Evolutionary conservation across 2,113 vertebrate genomes (phyloP).

Genomic region (Muntiacus reevesi): DNA sequence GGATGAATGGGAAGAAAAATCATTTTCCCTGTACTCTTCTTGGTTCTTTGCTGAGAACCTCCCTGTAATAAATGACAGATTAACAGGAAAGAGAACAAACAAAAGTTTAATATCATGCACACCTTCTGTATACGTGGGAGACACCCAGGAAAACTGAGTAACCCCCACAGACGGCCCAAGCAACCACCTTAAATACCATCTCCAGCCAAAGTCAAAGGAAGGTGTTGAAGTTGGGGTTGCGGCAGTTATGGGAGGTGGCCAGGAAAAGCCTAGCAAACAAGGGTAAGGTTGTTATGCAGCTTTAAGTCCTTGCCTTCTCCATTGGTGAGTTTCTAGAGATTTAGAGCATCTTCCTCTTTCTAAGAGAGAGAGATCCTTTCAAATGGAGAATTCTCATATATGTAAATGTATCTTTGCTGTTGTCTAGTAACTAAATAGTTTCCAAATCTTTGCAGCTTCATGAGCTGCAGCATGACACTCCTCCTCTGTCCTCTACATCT

Average conservation of each 20-base stretch:
- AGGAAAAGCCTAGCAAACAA: not conserved
- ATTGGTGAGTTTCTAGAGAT: not conserved
- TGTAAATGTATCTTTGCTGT: not conserved
- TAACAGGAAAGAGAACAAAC: not conserved
- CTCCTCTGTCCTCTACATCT: not conserved
- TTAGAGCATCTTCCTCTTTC: not conserved
- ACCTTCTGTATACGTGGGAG: not conserved
- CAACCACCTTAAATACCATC: not conserved
- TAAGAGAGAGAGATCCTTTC: not conserved
- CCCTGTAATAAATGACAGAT: too few species aligned
- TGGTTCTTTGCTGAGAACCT: not conserved
- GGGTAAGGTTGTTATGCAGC: not conserved
- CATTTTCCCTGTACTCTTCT: not conserved
- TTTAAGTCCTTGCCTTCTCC: not conserved
- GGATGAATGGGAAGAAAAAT: not conserved
- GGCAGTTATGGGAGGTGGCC: not conserved
- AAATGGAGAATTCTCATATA: not conserved
- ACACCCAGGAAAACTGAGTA: not conserved
- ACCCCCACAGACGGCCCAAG: not conserved
- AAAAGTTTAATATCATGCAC: not conserved
- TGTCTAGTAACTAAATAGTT: rapidly evolving
- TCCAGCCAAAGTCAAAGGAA: not conserved
- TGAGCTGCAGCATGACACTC: not conserved
- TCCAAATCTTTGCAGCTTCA: not conserved
- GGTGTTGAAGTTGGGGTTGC: rapidly evolving